A percentile compares a stretch with the other conserved stretches of the same genome.
Evolutionary conservation across 2,797 vertebrate species (phyloP).

Genomic region (Microctenopoma lineatum): DNA sequence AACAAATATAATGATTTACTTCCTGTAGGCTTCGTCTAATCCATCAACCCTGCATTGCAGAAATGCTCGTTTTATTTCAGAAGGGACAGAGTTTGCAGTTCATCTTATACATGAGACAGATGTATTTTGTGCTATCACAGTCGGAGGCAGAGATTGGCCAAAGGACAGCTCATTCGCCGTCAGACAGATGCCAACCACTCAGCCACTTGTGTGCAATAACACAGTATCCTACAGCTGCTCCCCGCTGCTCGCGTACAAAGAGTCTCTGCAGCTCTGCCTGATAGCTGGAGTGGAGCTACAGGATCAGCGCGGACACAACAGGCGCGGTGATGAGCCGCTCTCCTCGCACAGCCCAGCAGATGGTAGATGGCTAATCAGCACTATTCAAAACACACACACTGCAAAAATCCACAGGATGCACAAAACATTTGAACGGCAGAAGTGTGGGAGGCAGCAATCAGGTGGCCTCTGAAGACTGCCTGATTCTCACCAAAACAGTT

Average conservation of each 20-base stretch:
- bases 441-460: conserved; percentile 34
- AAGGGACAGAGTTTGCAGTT: conserved; percentile 18
- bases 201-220: conserved; percentile 52
- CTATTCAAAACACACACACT: conserved; percentile 44
- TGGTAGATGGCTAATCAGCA: conserved; percentile 71
- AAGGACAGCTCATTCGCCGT: conserved; percentile 50
- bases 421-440: conserved; percentile 53
- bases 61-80: conserved; percentile 7
- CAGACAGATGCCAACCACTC: conserved; percentile 50
- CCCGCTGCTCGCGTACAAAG: conserved; percentile 50
- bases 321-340: conserved; percentile 66
- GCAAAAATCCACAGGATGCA: conserved; percentile 61
- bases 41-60: neutral
- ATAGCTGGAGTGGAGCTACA: conserved; percentile 54
- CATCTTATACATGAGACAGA: conserved; percentile 25
- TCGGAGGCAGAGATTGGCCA: conserved; percentile 38
- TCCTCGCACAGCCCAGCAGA: conserved; percentile 64
- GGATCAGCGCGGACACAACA: conserved; percentile 48
- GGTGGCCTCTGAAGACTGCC: conserved; percentile 36
- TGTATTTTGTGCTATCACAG: conserved; percentile 41
- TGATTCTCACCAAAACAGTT: neutral
- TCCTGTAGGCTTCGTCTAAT: neutral
- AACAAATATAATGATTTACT: conserved; percentile 5
- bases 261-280: conserved; percentile 61
- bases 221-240: conserved; percentile 51